Conservation (phyloP, 2,888 invertebrate genomes). For the Limnephilus lunatus region DNA sequence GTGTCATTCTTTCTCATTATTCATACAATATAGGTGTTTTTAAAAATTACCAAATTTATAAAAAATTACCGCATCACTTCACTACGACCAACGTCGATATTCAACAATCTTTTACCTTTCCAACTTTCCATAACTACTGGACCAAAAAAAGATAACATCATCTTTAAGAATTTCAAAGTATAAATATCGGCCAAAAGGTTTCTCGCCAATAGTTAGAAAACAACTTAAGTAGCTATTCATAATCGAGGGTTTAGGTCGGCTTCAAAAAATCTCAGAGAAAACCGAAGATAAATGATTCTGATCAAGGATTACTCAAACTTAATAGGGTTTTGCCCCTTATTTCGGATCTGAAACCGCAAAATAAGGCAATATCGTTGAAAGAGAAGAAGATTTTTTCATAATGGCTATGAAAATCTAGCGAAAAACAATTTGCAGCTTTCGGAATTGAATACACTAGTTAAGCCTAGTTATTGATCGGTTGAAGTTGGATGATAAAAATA, state of each 20-base stretch:
- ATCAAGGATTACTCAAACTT: constrained; percentile 3
- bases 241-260: not conserved
- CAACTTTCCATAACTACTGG: not conserved
- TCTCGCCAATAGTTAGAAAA: not conserved
- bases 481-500: not conserved
- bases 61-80: not conserved
- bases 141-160: not conserved
- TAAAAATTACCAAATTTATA: not conserved
- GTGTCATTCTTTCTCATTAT: no score
- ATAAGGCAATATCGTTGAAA: constrained; percentile 27
- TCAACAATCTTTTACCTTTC: no score
- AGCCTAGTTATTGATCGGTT: not conserved
- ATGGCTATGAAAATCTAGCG: not conserved
- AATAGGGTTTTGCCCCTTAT: constrained; percentile 16
- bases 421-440: not conserved
- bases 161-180: not conserved
- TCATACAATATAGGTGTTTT: not conserved
- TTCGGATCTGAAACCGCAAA: not conserved
- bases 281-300: not conserved
- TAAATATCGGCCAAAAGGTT: not conserved
- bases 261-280: constrained; percentile 2
- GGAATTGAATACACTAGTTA: not conserved
- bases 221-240: not conserved
- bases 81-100: not conserved
- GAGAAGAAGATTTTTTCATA: constrained; percentile 22